Conservation (phyloP, 1,140 invertebrate species). For the Eurosta solidaginis region DNA sequence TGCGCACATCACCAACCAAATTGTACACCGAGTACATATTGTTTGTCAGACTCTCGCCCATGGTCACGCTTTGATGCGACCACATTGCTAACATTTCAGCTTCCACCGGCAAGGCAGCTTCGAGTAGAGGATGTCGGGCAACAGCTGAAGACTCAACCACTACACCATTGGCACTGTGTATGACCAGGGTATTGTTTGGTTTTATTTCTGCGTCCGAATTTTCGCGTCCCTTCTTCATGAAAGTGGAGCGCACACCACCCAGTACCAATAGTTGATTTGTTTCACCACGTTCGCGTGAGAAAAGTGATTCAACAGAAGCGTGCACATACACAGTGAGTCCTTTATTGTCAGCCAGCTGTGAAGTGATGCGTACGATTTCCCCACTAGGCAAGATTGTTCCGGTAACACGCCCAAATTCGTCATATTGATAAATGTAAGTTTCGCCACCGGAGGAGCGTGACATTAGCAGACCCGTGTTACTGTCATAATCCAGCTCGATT, state of each 20-base stretch:
- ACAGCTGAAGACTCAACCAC: conserved; percentile 74
- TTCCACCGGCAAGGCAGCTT: conserved; percentile 86
- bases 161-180: conserved; percentile 72
- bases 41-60: conserved; percentile 76
- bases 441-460: conserved; percentile 81
- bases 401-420: conserved; percentile 80
- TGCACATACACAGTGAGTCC: conserved; percentile 74
- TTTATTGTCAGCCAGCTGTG: conserved; percentile 74
- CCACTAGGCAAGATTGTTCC: conserved; percentile 87
- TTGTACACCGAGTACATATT: conserved; percentile 80
- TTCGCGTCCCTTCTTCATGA: conserved; percentile 68
- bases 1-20: conserved; percentile 79
- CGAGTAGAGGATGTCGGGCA: conserved; percentile 82
- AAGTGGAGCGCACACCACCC: conserved; percentile 65
- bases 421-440: conserved; percentile 88
- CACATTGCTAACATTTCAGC: conserved; percentile 89
- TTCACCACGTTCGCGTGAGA: conserved; percentile 51
- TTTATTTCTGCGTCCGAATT: conserved; percentile 74
- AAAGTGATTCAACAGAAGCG: conserved; percentile 54
- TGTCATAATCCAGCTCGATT: conserved; percentile 84
- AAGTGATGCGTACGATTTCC: conserved; percentile 79
- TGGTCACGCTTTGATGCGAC: conserved; percentile 76
- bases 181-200: conserved; percentile 76
- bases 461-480: conserved; percentile 77
- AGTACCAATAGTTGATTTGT: conserved; percentile 64